Conservation (phyloP, 2,113 vertebrate species). For the Percopsis transmontana region DNA sequence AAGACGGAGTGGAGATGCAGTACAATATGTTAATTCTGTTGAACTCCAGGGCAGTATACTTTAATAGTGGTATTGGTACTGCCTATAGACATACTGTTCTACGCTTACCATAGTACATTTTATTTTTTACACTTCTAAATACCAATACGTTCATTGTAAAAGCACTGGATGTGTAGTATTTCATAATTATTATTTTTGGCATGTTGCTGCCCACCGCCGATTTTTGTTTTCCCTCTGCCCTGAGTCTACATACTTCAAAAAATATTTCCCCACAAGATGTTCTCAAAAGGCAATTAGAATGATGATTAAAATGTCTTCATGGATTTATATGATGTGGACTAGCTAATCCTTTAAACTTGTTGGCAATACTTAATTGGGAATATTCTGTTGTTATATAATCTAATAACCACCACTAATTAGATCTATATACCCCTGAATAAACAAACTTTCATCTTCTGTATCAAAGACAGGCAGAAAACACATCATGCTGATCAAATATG, state of each 20-base stretch:
- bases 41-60: no score
- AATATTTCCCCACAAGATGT: background rate
- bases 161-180: no score
- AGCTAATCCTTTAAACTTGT: constrained; percentile 24
- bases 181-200: background rate
- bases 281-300: background rate
- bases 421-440: constrained; percentile 8
- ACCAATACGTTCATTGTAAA: no score
- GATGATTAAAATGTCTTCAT: constrained; percentile 26
- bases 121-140: no score
- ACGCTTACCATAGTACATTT: no score
- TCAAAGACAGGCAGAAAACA: constrained; percentile 8
- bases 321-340: constrained; percentile 17
- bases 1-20: no score
- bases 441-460: constrained; percentile 26
- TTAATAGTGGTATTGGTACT: no score
- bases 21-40: no score
- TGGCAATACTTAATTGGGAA: constrained; percentile 13
- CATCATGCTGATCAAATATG: constrained; percentile 15
- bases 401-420: constrained; percentile 18
- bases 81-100: no score
- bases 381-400: constrained; percentile 20
- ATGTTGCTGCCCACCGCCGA: background rate
- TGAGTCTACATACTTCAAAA: background rate
- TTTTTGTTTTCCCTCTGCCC: background rate